Conservation (phyloP, 2,888 invertebrate species). For the Metopia argyrocephala region DNA sequence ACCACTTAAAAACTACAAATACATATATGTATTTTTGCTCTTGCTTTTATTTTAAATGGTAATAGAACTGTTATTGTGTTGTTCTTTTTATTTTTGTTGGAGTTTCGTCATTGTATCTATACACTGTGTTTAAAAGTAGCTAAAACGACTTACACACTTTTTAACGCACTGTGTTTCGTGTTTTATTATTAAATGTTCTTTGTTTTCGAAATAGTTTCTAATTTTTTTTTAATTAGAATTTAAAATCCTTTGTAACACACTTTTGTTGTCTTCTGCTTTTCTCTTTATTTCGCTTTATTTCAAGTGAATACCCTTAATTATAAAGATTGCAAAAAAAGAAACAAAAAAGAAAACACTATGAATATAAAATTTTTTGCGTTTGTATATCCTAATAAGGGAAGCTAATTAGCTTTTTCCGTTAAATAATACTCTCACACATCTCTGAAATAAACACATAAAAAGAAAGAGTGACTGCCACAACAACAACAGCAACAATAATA, state of each 20-base stretch:
- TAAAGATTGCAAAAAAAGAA: slow-evolving; percentile 3
- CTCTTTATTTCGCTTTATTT: not conserved
- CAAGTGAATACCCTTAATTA: slow-evolving; percentile 38
- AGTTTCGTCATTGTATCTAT: too few species aligned
- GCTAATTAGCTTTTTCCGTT: slow-evolving; percentile 64
- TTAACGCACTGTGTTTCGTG: too few species aligned
- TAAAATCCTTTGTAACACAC: not conserved
- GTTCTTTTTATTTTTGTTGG: too few species aligned
- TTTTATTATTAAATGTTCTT: too few species aligned
- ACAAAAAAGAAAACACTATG: slow-evolving; percentile 1
- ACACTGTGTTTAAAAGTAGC: too few species aligned
- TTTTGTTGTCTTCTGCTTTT: not conserved
- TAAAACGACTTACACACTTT: too few species aligned
- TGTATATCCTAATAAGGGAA: slow-evolving; percentile 51
- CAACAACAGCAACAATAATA: not conserved
- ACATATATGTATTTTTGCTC: too few species aligned
- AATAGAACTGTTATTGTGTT: too few species aligned
- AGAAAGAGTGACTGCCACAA: not conserved
- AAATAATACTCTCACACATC: slow-evolving; percentile 29
- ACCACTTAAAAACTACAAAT: too few species aligned
- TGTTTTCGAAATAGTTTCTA: too few species aligned
- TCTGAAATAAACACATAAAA: not conserved
- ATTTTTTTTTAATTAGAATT: too few species aligned
- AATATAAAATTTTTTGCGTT: slow-evolving; percentile 17
- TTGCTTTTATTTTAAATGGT: too few species aligned